Evolutionary conservation across 2,797 vertebrate species (phyloP).

Genomic region (Anniella stebbinsi): DNA sequence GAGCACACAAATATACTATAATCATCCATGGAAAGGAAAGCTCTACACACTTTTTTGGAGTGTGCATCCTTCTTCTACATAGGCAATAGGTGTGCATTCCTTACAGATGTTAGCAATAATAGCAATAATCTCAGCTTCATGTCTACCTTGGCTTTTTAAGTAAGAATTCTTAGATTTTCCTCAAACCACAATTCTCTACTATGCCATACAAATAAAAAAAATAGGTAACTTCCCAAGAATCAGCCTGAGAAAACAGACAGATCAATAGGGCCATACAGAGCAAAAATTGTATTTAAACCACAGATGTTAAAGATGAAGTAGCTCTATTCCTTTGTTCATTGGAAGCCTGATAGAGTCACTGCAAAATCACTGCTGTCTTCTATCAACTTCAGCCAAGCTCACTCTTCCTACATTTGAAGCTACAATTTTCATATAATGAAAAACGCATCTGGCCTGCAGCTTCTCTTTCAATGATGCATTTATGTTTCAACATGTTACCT

Average conservation of each 20-base stretch:
- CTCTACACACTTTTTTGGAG: neutral
- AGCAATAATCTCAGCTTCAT: neutral
- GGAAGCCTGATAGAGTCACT: neutral
- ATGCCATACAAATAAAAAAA: neutral
- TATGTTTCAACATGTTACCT: neutral
- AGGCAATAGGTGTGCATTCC: neutral
- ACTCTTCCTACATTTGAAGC: neutral
- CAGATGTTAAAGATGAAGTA: constrained; percentile 23
- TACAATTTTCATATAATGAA: neutral
- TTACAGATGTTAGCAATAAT: neutral
- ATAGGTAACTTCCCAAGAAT: neutral
- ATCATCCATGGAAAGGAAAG: neutral
- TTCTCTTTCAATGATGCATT: neutral
- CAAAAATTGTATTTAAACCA: neutral
- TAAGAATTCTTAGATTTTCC: neutral
- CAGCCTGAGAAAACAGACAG: neutral
- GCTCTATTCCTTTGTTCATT: constrained; percentile 33
- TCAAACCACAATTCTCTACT: neutral
- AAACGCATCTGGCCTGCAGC: neutral
- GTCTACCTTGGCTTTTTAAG: neutral
- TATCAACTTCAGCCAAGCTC: constrained; percentile 8
- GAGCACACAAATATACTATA: neutral
- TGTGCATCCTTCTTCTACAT: neutral
- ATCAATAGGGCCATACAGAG: neutral
- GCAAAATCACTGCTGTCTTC: neutral